Percentiles rank a stretch among this genome's conserved stretches.
Evolutionary conservation across 2,888 invertebrate genomes (phyloP).

Genomic region (Synanthedon vespiformis): DNA sequence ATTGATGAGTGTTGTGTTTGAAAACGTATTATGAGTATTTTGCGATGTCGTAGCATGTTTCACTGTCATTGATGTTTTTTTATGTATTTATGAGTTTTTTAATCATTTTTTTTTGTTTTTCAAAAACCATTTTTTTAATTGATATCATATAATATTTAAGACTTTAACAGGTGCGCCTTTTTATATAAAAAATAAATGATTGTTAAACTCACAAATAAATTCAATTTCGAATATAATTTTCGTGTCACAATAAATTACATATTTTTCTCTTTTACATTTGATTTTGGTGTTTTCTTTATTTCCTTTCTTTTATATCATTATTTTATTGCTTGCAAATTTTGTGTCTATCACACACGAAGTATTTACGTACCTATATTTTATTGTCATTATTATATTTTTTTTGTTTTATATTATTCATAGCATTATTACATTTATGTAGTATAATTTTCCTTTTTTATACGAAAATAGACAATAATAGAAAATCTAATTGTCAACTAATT

Average conservation of each 20-base stretch:
- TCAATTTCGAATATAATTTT: neutral
- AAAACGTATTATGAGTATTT: constrained; percentile 15
- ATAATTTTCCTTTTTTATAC: no score
- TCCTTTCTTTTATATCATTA: constrained; percentile 5
- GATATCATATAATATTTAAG: neutral
- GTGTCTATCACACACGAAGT: neutral
- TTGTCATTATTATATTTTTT: neutral
- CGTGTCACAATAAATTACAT: constrained; percentile 16
- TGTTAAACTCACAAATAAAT: no score
- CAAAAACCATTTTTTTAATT: no score
- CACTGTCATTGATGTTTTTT: constrained; percentile 6
- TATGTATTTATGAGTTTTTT: constrained; percentile 1
- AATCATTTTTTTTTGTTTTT: neutral
- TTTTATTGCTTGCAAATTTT: neutral
- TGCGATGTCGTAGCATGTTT: constrained; percentile 20
- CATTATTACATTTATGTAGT: no score
- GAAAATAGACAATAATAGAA: no score
- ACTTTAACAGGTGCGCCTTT: no score
- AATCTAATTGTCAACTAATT: no score
- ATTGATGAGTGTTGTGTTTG: constrained; percentile 11
- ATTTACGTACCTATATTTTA: neutral
- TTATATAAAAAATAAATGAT: no score
- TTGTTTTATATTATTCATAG: neutral
- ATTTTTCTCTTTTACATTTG: constrained; percentile 15
- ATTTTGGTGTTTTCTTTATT: constrained; percentile 18